These are phyloP conservation scores for Lymantria monacha DNA, from an alignment of 2,888 invertebrate genomes.

Conservation along the genomic window DNA sequence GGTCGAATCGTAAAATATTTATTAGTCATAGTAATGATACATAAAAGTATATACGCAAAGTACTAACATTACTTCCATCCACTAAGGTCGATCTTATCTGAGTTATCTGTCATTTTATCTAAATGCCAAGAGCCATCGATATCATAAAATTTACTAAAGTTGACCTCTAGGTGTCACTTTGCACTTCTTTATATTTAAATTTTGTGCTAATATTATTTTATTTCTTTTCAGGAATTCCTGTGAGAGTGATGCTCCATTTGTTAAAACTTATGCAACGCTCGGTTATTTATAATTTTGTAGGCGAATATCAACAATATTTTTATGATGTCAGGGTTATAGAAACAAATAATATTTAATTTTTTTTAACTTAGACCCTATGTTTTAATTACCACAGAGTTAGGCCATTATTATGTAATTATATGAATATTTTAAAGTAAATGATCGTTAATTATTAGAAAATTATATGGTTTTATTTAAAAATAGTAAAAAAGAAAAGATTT, in stretches of 20 bases:
- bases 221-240: conserved; percentile 89
- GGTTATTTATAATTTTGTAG: conserved; percentile 92
- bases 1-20: no score
- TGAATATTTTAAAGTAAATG: conserved; percentile 81
- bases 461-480: conserved; percentile 53
- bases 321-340: conserved; percentile 68
- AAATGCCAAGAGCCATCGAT: no score
- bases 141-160: not conserved
- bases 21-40: no score
- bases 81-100: no score
- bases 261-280: conserved; percentile 96
- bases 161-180: not conserved
- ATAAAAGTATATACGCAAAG: no score
- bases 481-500: not conserved
- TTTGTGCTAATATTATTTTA: conserved; percentile 16
- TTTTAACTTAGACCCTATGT: conserved; percentile 70
- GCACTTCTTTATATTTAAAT: not conserved
- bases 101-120: no score
- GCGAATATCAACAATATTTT: conserved; percentile 68
- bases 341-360: conserved; percentile 61
- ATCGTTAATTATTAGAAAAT: conserved; percentile 80
- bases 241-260: conserved; percentile 94
- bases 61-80: no score
- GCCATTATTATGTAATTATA: conserved; percentile 74
- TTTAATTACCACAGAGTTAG: conserved; percentile 66